Percentiles rank a stretch among this genome's conserved stretches.
Conservation (phyloP, 1,140 invertebrate species). For the Penaeus vannamei region DNA sequence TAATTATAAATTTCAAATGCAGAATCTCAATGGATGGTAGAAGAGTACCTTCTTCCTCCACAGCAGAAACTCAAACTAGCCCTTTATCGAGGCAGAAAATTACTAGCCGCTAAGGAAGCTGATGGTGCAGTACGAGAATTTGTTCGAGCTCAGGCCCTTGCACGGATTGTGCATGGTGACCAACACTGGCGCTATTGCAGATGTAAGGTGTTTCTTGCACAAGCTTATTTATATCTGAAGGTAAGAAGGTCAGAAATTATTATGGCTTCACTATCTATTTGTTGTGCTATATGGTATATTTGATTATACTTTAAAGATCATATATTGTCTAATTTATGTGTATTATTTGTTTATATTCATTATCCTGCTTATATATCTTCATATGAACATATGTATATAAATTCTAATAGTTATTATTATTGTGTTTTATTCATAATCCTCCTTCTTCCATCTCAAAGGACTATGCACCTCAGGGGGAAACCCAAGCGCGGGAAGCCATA, state of each 20-base stretch:
- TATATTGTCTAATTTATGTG: neutral
- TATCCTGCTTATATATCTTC: neutral
- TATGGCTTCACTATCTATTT: neutral
- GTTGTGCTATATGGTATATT: neutral
- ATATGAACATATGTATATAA: neutral
- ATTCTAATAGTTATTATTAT: neutral
- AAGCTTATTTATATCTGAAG: conserved; percentile 66
- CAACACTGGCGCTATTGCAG: conserved; percentile 65
- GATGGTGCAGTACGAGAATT: conserved; percentile 62
- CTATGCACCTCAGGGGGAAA: neutral
- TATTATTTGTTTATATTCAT: neutral
- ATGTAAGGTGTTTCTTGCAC: conserved; percentile 62
- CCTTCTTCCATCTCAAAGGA: neutral
- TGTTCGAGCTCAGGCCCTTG: conserved; percentile 55
- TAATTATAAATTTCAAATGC: neutral
- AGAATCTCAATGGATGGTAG: conserved; percentile 54
- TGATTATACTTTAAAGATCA: neutral
- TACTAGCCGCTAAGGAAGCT: conserved; percentile 48
- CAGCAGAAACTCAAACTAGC: conserved; percentile 62
- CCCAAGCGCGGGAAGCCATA: too few species aligned
- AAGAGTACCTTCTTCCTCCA: conserved; percentile 58
- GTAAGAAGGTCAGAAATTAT: conserved; percentile 17
- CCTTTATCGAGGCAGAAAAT: conserved; percentile 59
- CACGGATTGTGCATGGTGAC: conserved; percentile 66
- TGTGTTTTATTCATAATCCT: neutral